A percentile compares a stretch with the other conserved stretches of the same genome.
phyloP scores from a whole-genome alignment of 2,888 invertebrate species.

The Terebella lapidaria region DNA sequence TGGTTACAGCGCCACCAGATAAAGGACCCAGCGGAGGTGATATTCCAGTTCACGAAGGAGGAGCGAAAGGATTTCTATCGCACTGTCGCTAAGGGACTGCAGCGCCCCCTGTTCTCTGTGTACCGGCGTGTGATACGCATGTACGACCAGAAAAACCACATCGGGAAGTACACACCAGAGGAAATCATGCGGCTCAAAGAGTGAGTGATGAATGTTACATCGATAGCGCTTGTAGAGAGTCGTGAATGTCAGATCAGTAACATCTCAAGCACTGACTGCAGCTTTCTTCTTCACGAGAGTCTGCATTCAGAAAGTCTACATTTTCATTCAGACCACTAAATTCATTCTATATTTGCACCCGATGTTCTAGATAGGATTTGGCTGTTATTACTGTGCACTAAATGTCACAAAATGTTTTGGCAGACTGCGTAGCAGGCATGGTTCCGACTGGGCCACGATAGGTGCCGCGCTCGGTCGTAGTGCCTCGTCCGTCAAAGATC shows the following conservation, averaged over 20 bases:
- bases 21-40: slow-evolving; percentile 52
- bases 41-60: slow-evolving; percentile 56
- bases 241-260: too few relatives aligned
- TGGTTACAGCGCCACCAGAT: background rate
- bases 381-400: too few relatives aligned
- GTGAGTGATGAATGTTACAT: too few relatives aligned
- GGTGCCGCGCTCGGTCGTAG: slow-evolving; percentile 54
- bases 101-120: slow-evolving; percentile 55
- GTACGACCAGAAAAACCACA: slow-evolving; percentile 57
- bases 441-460: slow-evolving; percentile 56
- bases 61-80: slow-evolving; percentile 56
- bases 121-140: slow-evolving; percentile 55
- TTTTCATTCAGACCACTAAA: too few relatives aligned
- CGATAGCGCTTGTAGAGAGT: too few relatives aligned
- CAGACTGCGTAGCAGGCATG: slow-evolving; percentile 50
- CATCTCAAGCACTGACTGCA: too few relatives aligned
- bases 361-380: too few relatives aligned
- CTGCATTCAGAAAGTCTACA: too few relatives aligned
- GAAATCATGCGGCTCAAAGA: slow-evolving; percentile 52
- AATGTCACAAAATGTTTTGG: too few relatives aligned
- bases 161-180: slow-evolving; percentile 55
- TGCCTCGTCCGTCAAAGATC: slow-evolving; percentile 56
- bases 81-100: slow-evolving; percentile 52
- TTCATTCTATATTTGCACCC: too few relatives aligned
- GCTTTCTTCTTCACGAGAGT: too few relatives aligned